A percentile compares a stretch with the other conserved stretches of the same genome.
Conservation (phyloP, 1,140 invertebrate species). For the Cherax destructor region DNA sequence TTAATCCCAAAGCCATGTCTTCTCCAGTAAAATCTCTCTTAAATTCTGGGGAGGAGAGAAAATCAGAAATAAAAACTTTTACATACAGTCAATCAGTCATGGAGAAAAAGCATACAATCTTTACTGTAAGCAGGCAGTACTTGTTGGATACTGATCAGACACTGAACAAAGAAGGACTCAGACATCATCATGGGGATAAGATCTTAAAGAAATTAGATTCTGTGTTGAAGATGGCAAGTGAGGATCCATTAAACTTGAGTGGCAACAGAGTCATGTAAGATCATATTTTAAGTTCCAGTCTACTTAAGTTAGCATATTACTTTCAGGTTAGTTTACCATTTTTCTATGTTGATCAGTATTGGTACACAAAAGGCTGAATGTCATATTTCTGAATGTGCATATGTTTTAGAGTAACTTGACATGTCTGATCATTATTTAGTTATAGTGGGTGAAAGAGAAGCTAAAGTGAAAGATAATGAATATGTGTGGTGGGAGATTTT, state of each 20-base stretch:
- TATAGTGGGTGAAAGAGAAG: no score
- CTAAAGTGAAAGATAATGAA: no score
- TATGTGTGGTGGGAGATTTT: no score
- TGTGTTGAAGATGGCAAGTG: constrained; percentile 49
- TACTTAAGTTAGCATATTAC: background rate
- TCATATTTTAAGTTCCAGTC: background rate
- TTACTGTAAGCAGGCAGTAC: background rate
- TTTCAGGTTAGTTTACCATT: background rate
- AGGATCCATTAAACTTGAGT: constrained; percentile 40
- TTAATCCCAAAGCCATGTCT: background rate
- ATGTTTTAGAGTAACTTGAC: background rate
- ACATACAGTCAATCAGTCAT: constrained; percentile 1
- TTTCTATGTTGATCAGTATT: background rate
- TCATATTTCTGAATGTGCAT: background rate
- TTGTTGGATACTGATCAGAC: background rate
- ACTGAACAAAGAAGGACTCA: background rate
- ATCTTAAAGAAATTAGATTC: constrained; percentile 49
- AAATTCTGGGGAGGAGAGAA: background rate
- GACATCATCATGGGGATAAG: constrained; percentile 5
- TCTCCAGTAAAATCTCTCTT: background rate
- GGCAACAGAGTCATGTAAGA: constrained; percentile 15
- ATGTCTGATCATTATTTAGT: no score
- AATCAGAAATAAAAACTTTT: background rate
- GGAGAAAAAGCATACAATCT: background rate
- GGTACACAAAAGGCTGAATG: background rate